Conservation (phyloP, 2,797 vertebrate genomes). For the Catharus ustulatus region DNA sequence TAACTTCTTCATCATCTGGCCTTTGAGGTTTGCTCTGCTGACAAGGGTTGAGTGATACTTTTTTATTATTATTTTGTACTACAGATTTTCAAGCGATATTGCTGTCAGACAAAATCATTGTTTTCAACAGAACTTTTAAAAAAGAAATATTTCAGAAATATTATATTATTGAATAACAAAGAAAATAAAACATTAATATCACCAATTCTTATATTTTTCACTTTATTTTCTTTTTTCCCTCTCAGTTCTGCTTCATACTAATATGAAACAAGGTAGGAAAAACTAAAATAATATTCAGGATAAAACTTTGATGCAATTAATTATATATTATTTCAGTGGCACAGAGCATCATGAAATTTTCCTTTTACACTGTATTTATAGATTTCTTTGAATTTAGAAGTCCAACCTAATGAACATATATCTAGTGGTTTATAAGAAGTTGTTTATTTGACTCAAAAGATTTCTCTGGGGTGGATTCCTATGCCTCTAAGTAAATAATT, state of each 20-base stretch:
- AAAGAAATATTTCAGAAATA: not conserved
- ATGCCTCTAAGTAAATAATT: not conserved
- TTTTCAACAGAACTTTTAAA: not conserved
- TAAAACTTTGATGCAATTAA: not conserved
- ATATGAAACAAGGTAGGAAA: not conserved
- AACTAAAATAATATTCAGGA: not conserved
- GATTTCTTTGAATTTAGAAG: not conserved
- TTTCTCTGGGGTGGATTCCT: not conserved
- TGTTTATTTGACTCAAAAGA: not conserved
- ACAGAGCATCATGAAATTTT: not conserved
- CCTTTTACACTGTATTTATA: not conserved
- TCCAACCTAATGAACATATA: not conserved
- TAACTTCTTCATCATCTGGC: constrained; percentile 34
- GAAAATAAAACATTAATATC: not conserved
- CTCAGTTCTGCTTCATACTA: not conserved
- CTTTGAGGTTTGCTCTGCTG: constrained; percentile 34
- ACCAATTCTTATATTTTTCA: not conserved
- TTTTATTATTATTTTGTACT: constrained; percentile 32
- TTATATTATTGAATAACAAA: constrained; percentile 7
- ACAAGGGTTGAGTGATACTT: not conserved
- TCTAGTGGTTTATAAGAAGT: not conserved
- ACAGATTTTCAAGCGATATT: not conserved
- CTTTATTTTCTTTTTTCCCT: not conserved
- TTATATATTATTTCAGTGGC: not conserved
- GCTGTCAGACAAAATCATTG: not conserved